These are phyloP conservation scores for Nematolebias whitei DNA, from an alignment of 2,113 vertebrate genomes.

Conservation along the genomic window DNA sequence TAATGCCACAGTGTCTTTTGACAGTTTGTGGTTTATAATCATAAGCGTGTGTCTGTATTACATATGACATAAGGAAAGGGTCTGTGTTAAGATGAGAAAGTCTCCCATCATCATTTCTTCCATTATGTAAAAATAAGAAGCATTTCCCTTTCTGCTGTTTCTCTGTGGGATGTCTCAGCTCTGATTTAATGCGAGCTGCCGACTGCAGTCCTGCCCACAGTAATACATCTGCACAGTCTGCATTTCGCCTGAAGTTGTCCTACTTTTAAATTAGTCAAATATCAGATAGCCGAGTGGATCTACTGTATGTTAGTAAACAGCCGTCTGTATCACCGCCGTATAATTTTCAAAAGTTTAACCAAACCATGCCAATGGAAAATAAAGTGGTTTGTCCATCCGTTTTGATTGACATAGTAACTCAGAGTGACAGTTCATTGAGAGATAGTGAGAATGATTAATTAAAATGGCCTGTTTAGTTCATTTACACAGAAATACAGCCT, in stretches of 20 bases:
- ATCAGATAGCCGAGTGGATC: conserved; percentile 2
- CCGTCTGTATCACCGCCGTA: not conserved
- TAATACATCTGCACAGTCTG: not conserved
- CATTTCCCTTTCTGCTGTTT: conserved; percentile 9
- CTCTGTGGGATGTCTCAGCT: not conserved
- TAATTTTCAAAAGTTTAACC: too few relatives aligned
- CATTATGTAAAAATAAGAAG: not conserved
- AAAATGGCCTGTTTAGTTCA: not conserved
- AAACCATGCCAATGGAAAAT: too few relatives aligned
- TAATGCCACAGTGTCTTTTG: conserved; percentile 1
- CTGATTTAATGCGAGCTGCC: not conserved
- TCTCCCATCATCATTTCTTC: not conserved
- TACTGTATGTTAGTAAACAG: not conserved
- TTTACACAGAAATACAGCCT: not conserved
- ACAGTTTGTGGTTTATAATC: conserved; percentile 5
- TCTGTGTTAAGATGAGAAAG: not conserved
- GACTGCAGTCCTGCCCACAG: conserved; percentile 4
- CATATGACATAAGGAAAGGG: not conserved
- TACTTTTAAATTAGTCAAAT: conserved; percentile 25
- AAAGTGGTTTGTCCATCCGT: not conserved
- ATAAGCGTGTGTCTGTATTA: conserved; percentile 6
- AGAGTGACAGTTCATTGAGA: not conserved
- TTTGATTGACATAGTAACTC: not conserved
- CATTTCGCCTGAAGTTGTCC: conserved; percentile 11
- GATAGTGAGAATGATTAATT: not conserved